A percentile compares a stretch with the other conserved stretches of the same genome.
Evolutionary conservation across 2,888 invertebrate genomes (phyloP).

Genomic region (Flabesymbios commensalis): DNA sequence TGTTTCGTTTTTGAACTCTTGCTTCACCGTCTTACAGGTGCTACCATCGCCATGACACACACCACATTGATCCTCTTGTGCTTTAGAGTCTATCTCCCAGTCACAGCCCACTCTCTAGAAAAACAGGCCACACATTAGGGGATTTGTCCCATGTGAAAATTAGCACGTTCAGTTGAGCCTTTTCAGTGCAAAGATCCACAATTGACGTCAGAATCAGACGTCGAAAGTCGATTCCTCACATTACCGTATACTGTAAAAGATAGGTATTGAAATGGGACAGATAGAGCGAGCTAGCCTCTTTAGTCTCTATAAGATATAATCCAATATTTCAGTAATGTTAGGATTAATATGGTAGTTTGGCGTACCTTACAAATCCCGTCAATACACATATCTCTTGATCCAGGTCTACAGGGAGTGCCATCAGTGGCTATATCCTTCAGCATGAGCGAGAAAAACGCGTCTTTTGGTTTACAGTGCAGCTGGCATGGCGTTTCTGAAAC

Average conservation of each 20-base stretch:
- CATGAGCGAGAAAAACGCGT: constrained; percentile 75
- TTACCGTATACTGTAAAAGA: no score
- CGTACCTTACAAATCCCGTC: constrained; percentile 74
- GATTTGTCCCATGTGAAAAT: no score
- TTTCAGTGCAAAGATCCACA: no score
- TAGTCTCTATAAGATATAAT: no score
- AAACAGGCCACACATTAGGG: neutral
- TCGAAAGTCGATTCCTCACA: no score
- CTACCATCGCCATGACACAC: constrained; percentile 83
- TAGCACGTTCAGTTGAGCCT: no score
- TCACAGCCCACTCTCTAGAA: constrained; percentile 87
- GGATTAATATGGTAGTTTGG: no score
- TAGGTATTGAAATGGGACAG: no score
- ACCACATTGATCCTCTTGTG: constrained; percentile 82
- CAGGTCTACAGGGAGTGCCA: constrained; percentile 83
- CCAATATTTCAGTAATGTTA: no score
- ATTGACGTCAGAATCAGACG: no score
- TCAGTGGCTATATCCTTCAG: constrained; percentile 77
- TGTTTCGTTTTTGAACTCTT: constrained; percentile 65
- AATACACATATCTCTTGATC: constrained; percentile 84
- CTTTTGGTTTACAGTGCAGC: constrained; percentile 78
- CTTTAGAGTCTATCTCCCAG: constrained; percentile 80
- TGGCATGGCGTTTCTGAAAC: constrained; percentile 70
- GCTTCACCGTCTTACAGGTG: constrained; percentile 75
- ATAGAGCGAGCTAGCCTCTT: no score